Evolutionary conservation across 2,113 vertebrate genomes (phyloP).

Genomic region (Sander lucioperca): DNA sequence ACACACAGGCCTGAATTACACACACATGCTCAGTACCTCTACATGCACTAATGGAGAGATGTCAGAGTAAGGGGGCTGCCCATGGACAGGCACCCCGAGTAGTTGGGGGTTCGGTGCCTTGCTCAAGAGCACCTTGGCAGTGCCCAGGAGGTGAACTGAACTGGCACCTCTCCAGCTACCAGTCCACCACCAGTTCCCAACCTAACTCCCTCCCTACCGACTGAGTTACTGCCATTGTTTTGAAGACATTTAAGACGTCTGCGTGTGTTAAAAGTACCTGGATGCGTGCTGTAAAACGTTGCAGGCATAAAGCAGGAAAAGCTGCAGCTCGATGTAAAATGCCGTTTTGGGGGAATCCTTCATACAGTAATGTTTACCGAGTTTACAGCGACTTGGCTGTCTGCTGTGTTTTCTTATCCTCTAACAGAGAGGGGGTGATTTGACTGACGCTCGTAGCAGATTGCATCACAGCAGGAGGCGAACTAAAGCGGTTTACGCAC

Average conservation of each 20-base stretch:
- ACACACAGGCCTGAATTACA: too few relatives aligned
- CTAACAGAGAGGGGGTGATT: slow-evolving; percentile 67
- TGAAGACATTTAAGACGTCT: neutral
- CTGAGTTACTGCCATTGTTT: too few relatives aligned
- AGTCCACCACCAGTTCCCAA: too few relatives aligned
- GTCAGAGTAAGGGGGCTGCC: too few relatives aligned
- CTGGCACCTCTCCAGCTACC: too few relatives aligned
- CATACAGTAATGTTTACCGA: slow-evolving; percentile 46
- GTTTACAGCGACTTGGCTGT: slow-evolving; percentile 63
- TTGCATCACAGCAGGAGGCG: slow-evolving; percentile 75
- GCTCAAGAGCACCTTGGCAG: too few relatives aligned
- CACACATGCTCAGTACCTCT: too few relatives aligned
- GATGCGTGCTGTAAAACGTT: neutral
- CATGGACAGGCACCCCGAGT: too few relatives aligned
- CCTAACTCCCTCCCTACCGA: too few relatives aligned
- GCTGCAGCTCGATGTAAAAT: neutral
- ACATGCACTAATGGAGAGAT: too few relatives aligned
- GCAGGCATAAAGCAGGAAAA: neutral
- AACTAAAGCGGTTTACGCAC: slow-evolving; percentile 66
- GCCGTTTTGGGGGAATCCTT: slow-evolving; percentile 70
- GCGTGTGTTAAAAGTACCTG: slow-evolving; percentile 12
- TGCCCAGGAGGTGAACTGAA: too few relatives aligned
- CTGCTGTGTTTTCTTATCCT: slow-evolving; percentile 65
- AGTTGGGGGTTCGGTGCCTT: too few relatives aligned
- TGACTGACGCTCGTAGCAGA: slow-evolving; percentile 75